Conservation (phyloP, 53 echinoderm and acorn worm genomes). For the Hippasteria phrygiana region DNA sequence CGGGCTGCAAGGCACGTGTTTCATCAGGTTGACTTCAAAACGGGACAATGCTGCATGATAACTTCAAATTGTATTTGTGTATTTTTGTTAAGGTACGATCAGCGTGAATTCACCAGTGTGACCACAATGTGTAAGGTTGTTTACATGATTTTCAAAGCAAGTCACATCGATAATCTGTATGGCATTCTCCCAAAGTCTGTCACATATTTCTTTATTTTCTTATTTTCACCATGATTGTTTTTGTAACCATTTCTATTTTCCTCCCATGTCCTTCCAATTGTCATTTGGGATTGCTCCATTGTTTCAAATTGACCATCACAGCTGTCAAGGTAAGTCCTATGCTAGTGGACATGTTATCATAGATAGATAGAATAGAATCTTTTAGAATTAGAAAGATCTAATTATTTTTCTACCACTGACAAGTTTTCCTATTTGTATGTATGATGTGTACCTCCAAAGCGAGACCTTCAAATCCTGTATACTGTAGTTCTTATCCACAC, state of each 20-base stretch:
- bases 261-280: not conserved
- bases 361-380: not conserved
- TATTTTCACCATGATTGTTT: not conserved
- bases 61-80: too few species aligned
- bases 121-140: not conserved
- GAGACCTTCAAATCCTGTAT: too few species aligned
- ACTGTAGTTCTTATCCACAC: too few species aligned
- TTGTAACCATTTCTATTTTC: not conserved
- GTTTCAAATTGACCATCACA: not conserved
- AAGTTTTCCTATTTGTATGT: too few species aligned
- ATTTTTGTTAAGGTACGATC: too few species aligned
- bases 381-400: not conserved
- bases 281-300: not conserved
- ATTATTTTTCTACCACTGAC: too few species aligned
- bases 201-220: not conserved
- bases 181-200: not conserved
- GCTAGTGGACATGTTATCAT: not conserved
- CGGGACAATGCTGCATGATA: too few species aligned
- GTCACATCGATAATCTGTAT: not conserved
- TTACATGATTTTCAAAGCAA: not conserved
- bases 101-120: not conserved
- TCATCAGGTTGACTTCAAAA: too few species aligned
- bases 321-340: conserved; percentile 29
- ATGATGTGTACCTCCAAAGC: too few species aligned
- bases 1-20: not conserved